phyloP scores from a whole-genome alignment of 2,113 vertebrate genomes.

The Osmerus mordax region DNA sequence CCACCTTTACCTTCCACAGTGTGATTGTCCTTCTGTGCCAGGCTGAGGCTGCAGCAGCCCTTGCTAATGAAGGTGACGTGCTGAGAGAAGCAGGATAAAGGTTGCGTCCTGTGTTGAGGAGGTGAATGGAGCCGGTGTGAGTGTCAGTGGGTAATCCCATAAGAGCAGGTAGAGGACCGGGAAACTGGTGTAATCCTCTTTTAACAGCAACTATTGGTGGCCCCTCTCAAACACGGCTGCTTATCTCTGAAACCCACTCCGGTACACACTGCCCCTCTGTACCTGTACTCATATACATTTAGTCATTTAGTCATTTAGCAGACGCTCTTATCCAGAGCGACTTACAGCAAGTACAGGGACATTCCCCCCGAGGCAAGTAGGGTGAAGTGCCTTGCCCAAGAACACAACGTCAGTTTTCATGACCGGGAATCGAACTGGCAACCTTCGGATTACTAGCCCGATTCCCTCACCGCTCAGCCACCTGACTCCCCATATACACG shows the following conservation, averaged over 20 bases:
- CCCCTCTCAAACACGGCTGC: conserved; percentile 44
- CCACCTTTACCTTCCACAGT: background rate
- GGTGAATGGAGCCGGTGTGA: conserved; percentile 51
- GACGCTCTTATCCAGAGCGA: too few species aligned
- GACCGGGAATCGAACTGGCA: too few species aligned
- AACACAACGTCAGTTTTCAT: too few species aligned
- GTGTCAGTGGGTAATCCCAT: conserved; percentile 62
- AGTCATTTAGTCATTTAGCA: too few species aligned
- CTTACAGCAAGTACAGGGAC: too few species aligned
- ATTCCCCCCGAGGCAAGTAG: too few species aligned
- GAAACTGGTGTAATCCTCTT: conserved; percentile 68
- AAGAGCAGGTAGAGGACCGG: conserved; percentile 63
- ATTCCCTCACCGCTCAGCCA: too few species aligned
- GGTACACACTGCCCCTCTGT: background rate
- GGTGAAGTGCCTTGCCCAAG: too few species aligned
- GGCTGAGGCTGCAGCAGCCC: conserved; percentile 22
- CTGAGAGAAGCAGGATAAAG: background rate
- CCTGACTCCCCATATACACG: background rate
- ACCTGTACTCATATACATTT: background rate
- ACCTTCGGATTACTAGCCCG: too few species aligned
- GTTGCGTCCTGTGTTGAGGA: conserved; percentile 15
- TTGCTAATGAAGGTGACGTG: conserved; percentile 25
- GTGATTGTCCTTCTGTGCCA: conserved; percentile 7
- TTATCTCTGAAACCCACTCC: conserved; percentile 47
- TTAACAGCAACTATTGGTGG: conserved; percentile 62